These are phyloP conservation scores for Merops nubicus DNA, from an alignment of 2,113 vertebrate genomes.

Conservation along the genomic window DNA sequence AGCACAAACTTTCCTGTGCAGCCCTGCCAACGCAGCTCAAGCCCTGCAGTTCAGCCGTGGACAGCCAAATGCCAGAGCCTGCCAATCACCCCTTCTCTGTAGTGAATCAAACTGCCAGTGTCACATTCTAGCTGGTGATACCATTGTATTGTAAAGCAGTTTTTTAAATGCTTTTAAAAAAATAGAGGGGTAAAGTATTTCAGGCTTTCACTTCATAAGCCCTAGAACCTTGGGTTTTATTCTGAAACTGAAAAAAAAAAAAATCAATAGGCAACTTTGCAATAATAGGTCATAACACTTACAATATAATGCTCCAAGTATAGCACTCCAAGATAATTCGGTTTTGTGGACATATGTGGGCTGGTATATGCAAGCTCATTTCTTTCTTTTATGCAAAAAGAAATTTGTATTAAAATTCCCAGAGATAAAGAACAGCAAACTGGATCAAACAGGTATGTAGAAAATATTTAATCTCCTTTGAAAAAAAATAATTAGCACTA, in stretches of 20 bases:
- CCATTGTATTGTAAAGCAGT: not conserved
- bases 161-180: not conserved
- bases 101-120: not conserved
- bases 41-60: slow-evolving; percentile 14
- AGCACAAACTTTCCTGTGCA: not conserved
- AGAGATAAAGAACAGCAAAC: not conserved
- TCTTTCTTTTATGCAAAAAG: not conserved
- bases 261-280: not conserved
- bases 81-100: not conserved
- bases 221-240: not conserved
- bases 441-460: not conserved
- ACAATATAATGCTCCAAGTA: no score
- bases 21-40: slow-evolving; percentile 36
- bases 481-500: not conserved
- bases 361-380: not conserved
- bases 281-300: not conserved
- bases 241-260: not conserved
- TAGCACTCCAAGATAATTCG: fast-evolving
- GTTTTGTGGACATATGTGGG: fast-evolving
- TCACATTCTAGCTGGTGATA: not conserved
- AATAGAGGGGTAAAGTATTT: not conserved
- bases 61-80: not conserved
- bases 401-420: not conserved
- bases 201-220: not conserved
- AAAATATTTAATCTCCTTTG: not conserved